These are phyloP conservation scores for Pocota personata DNA, from an alignment of 2,888 invertebrate species.

Conservation along the genomic window DNA sequence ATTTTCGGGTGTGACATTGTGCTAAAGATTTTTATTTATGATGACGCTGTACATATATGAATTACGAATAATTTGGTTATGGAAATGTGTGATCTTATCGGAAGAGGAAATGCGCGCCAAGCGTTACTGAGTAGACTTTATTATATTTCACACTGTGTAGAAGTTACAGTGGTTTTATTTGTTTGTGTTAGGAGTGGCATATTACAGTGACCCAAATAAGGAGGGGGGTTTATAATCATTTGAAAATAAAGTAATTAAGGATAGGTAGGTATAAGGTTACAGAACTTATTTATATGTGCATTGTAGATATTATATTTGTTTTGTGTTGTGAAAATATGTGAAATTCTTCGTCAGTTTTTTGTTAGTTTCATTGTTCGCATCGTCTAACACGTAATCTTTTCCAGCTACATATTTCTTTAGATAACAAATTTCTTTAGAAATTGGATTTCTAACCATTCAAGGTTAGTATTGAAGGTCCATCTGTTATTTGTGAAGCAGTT, in stretches of 20 bases:
- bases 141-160: not conserved
- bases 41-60: not conserved
- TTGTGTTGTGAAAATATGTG: too few species aligned
- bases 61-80: slow-evolving; percentile 5
- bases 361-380: too few species aligned
- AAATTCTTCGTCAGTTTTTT: too few species aligned
- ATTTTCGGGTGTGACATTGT: slow-evolving; percentile 57
- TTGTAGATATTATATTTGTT: too few species aligned
- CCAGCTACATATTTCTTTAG: too few species aligned
- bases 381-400: too few species aligned
- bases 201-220: not conserved
- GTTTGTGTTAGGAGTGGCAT: not conserved
- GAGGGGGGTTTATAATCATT: not conserved
- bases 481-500: too few species aligned
- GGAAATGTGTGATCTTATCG: slow-evolving; percentile 43
- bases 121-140: not conserved
- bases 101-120: slow-evolving; percentile 33
- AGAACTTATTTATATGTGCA: not conserved
- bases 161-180: slow-evolving; percentile 4
- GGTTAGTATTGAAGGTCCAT: too few species aligned
- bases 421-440: too few species aligned
- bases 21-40: not conserved
- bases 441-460: too few species aligned
- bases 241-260: not conserved
- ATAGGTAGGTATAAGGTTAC: too few species aligned